Conservation (phyloP, 2,888 invertebrate species). For the Disparrhopalites patrizii region DNA sequence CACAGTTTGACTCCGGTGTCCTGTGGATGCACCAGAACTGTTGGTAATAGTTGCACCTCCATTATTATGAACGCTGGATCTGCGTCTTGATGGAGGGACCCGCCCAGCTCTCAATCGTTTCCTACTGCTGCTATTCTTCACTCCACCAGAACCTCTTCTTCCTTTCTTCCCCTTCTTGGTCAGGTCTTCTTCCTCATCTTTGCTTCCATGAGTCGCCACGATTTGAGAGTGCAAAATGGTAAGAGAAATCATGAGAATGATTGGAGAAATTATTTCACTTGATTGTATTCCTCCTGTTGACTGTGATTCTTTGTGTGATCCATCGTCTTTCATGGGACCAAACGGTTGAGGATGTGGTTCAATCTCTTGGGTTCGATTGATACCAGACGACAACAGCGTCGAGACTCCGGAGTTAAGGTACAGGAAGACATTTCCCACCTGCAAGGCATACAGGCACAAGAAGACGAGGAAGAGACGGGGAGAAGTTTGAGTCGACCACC, state of each 20-base stretch:
- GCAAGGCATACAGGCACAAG: conserved; percentile 72
- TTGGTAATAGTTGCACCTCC: not conserved
- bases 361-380: conserved; percentile 3
- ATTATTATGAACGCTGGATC: conserved; percentile 20
- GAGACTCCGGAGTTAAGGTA: conserved; percentile 52
- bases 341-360: not conserved
- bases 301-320: not conserved
- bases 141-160: conserved; percentile 11
- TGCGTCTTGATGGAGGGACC: conserved; percentile 24
- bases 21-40: conserved; percentile 5
- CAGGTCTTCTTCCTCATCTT: not conserved
- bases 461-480: conserved; percentile 64
- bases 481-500: conserved; percentile 90
- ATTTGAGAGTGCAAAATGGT: conserved; percentile 78
- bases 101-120: conserved; percentile 12
- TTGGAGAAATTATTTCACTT: conserved; percentile 66
- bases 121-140: not conserved
- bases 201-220: conserved; percentile 59
- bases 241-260: conserved; percentile 67
- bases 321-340: not conserved
- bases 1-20: conserved; percentile 5
- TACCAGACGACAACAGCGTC: conserved; percentile 8
- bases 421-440: conserved; percentile 62
- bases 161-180: not conserved
- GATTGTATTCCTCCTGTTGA: conserved; percentile 41